phyloP scores from a whole-genome alignment of 35 echinoderm and acorn worm genomes.

The Holothuria glaberrima region DNA sequence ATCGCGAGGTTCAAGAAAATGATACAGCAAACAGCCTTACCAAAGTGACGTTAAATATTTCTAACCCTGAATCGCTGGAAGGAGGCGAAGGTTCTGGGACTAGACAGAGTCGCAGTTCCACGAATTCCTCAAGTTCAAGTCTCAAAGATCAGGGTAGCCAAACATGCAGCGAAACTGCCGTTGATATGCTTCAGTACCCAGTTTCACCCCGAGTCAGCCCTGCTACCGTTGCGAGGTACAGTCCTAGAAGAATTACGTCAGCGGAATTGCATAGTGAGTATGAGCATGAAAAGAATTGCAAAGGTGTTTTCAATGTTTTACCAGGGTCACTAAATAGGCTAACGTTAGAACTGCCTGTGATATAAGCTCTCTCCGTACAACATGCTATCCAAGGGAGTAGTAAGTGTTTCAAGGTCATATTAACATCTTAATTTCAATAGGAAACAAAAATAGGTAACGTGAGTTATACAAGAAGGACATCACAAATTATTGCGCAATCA shows the following conservation, averaged over 20 bases:
- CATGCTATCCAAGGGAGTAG: no score
- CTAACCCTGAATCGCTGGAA: not conserved
- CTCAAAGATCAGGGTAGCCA: constrained; percentile 27
- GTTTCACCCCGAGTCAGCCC: constrained; percentile 26
- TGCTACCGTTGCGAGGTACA: constrained; percentile 10
- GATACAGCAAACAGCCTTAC: not conserved
- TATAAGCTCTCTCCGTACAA: no score
- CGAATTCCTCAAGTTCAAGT: not conserved
- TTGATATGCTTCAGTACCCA: not conserved
- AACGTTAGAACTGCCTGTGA: no score
- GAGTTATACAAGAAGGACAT: no score
- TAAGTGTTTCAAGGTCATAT: no score
- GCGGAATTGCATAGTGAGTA: constrained; percentile 48
- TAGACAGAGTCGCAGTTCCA: constrained; percentile 8
- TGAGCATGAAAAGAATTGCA: no score
- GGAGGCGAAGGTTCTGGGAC: not conserved
- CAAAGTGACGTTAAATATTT: not conserved
- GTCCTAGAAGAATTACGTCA: constrained; percentile 35
- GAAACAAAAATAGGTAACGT: no score
- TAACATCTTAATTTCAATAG: no score
- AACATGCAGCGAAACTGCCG: not conserved
- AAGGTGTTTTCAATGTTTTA: no score
- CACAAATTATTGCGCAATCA: no score
- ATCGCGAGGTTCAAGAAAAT: not conserved
- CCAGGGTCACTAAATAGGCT: no score